phyloP scores from a whole-genome alignment of 2,113 vertebrate species.

The Phainopepla nitens region DNA sequence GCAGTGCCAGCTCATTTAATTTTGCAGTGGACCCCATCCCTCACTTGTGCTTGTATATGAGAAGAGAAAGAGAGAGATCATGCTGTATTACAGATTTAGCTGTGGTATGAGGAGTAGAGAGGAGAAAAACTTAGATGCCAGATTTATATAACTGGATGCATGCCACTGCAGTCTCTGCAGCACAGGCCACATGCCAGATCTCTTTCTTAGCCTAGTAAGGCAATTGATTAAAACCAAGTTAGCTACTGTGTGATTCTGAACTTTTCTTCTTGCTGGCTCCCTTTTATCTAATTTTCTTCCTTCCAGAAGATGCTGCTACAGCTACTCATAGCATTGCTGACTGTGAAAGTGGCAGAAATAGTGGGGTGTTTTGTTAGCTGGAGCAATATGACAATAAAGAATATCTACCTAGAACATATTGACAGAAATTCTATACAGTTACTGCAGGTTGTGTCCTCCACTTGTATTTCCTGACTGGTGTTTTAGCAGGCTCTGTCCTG shows the following conservation, averaged over 20 bases:
- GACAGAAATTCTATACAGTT: not conserved
- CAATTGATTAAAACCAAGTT: conserved; percentile 30
- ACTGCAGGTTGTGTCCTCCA: not conserved
- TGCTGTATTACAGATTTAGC: not conserved
- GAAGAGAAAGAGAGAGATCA: not conserved
- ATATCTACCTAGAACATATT: not conserved
- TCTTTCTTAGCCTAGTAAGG: conserved; percentile 19
- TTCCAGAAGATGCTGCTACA: conserved; percentile 61
- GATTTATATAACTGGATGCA: not conserved
- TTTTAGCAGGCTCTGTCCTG: not conserved
- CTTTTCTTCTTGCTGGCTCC: conserved; percentile 27
- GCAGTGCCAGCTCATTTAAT: not conserved
- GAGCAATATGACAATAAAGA: not conserved
- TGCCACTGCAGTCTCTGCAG: conserved; percentile 31
- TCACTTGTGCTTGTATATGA: not conserved
- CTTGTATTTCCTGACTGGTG: not conserved
- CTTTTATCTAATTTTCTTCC: conserved; percentile 38
- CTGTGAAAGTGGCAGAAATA: conserved; percentile 7
- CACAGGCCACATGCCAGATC: conserved; percentile 12
- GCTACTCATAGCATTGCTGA: conserved; percentile 35
- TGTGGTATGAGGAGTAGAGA: not conserved
- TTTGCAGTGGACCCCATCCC: not conserved
- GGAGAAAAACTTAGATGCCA: not conserved
- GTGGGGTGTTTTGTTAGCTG: not conserved
- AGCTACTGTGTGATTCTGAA: conserved; percentile 35